These are phyloP conservation scores for Rhynchonycteris naso DNA, from an alignment of 2,797 vertebrate species.

Conservation along the genomic window DNA sequence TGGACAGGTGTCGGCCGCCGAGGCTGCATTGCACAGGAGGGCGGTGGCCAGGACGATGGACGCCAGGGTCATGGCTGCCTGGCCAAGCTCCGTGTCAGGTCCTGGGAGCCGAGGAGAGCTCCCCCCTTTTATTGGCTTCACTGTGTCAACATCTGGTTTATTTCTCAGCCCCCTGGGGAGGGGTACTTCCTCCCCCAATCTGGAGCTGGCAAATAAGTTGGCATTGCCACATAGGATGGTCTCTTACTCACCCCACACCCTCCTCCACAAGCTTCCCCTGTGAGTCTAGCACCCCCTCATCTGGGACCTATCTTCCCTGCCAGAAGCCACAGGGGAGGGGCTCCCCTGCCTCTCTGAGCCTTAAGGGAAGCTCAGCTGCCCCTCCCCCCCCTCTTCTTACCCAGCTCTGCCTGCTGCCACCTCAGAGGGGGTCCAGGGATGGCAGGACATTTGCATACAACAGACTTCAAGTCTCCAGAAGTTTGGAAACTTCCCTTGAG, in stretches of 20 bases:
- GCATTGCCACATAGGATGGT: too few species aligned
- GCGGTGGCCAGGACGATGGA: rapidly evolving
- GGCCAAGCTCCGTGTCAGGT: rapidly evolving
- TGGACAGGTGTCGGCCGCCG: background rate
- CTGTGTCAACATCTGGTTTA: too few species aligned
- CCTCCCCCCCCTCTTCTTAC: rapidly evolving
- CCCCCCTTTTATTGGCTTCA: rapidly evolving
- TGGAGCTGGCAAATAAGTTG: too few species aligned
- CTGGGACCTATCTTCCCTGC: too few species aligned
- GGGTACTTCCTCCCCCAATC: too few species aligned
- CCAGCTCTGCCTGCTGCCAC: background rate
- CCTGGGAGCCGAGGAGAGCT: rapidly evolving
- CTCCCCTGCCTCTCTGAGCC: too few species aligned
- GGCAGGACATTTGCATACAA: background rate
- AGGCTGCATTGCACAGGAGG: background rate
- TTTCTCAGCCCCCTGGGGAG: too few species aligned
- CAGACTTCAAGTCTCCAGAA: background rate
- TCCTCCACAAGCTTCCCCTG: background rate
- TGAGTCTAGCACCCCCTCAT: too few species aligned
- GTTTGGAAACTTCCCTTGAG: background rate
- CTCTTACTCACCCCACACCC: background rate
- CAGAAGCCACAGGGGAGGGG: too few species aligned
- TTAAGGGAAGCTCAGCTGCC: background rate
- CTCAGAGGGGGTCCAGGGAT: background rate
- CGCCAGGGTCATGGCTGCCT: rapidly evolving